These are phyloP conservation scores for Fistularia tabacaria DNA, from an alignment of 2,797 vertebrate species.

Conservation along the genomic window DNA sequence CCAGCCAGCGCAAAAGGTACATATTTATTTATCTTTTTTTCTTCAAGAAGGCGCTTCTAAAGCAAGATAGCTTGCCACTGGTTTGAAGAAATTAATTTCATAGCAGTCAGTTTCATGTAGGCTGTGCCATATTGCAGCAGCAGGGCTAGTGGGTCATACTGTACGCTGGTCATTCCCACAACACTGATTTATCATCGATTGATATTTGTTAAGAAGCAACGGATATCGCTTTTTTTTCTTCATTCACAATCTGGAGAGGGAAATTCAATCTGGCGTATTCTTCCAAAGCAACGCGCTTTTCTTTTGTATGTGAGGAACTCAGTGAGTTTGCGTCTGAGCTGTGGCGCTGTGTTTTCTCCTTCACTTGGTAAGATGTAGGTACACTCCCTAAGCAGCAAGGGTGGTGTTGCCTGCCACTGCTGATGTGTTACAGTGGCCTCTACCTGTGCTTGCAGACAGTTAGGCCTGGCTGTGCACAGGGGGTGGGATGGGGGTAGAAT, in stretches of 20 bases:
- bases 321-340: slow-evolving; percentile 36
- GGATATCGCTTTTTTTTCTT: slow-evolving; percentile 60
- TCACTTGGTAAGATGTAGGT: slow-evolving; percentile 71
- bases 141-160: slow-evolving; percentile 53
- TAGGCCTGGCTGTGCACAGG: slow-evolving; percentile 38
- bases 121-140: slow-evolving; percentile 57
- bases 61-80: slow-evolving; percentile 34
- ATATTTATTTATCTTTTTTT: background rate
- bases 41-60: slow-evolving; percentile 43
- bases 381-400: slow-evolving; percentile 64
- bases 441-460: slow-evolving; percentile 65
- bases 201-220: slow-evolving; percentile 50
- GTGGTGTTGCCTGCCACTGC: slow-evolving; percentile 64
- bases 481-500: slow-evolving; percentile 18
- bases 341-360: slow-evolving; percentile 47
- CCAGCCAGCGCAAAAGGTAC: too few relatives aligned
- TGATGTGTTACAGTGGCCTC: slow-evolving; percentile 69
- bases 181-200: slow-evolving; percentile 61
- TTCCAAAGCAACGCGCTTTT: too few relatives aligned
- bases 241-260: slow-evolving; percentile 13
- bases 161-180: slow-evolving; percentile 17
- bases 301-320: slow-evolving; percentile 17
- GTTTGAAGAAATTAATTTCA: slow-evolving; percentile 48
- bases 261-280: too few relatives aligned
- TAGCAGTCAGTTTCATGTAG: slow-evolving; percentile 51